Percentiles rank a stretch among this genome's conserved stretches.
Evolutionary conservation across 53 echinoderm and acorn worm species (phyloP).

Genomic region (Henricia sp.): DNA sequence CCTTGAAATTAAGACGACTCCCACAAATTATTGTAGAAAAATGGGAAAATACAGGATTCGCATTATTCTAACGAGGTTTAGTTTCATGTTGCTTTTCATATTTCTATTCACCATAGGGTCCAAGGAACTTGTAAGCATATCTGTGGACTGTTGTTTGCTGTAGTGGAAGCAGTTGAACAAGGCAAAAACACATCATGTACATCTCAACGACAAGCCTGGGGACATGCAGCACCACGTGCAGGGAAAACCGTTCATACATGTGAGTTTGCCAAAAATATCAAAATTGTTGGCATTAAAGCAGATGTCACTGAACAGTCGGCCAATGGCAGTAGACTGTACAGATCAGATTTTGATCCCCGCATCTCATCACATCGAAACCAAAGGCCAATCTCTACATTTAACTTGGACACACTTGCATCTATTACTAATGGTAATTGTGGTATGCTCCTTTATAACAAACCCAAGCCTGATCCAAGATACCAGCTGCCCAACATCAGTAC

Average conservation of each 20-base stretch:
- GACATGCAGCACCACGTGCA: constrained; percentile 19
- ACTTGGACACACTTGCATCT: constrained; percentile 63
- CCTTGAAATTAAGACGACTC: no score
- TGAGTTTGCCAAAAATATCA: constrained; percentile 63
- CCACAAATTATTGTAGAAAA: no score
- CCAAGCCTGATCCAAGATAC: not conserved
- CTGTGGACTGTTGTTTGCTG: constrained; percentile 54
- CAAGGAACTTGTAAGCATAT: constrained; percentile 75
- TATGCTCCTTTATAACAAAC: constrained; percentile 57
- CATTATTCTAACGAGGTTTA: no score
- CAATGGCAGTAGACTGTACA: constrained; percentile 16
- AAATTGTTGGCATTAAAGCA: constrained; percentile 28
- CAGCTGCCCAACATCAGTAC: constrained; percentile 41
- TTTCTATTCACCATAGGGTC: constrained; percentile 13
- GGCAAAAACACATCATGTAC: constrained; percentile 58
- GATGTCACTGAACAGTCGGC: constrained; percentile 22
- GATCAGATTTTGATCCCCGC: constrained; percentile 62
- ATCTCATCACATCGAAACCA: constrained; percentile 6
- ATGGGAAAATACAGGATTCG: no score
- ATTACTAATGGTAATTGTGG: constrained; percentile 83
- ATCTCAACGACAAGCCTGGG: constrained; percentile 56
- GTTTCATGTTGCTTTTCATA: not conserved
- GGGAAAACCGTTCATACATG: constrained; percentile 16
- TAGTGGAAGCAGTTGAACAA: constrained; percentile 57
- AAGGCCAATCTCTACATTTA: constrained; percentile 34